Base-by-base conservation (phyloP, 2,888 invertebrate genomes). In the Belgica antarctica region DNA sequence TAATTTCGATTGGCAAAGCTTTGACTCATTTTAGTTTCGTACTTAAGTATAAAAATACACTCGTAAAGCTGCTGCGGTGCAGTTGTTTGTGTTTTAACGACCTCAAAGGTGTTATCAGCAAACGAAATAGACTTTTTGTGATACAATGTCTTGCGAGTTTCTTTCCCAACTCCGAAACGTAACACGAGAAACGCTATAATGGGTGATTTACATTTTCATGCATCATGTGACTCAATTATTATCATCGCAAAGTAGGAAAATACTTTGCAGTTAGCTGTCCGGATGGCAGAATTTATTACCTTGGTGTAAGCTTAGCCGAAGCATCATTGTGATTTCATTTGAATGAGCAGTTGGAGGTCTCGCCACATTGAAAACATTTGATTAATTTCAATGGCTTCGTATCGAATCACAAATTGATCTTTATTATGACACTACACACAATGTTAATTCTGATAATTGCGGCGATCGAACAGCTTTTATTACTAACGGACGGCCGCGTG, bases 91-190 rank as follows among this genome's bases (percentile, higher is more conserved):
- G 41, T 41, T 12, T 41, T 41, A n/a, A 41, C 22, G 52, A 52
- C 52, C 52, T 52, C 52, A 41, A 41, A 41, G 41, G 19, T 52
- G 19, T 52, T 52, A 52, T 52, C 52, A 52, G 52, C 52, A 17
- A 22, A 52, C 52, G 22, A 52, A 41, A 52, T 52, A 22, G 52
- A 52, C n/a, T n/a, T 12, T 22, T 52, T 52, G 52, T 17, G 52
- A 8, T 52, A 52, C 52, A 52, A 19, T 52, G 17, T 52, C 52
- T 8, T 52, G 22, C 22, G 17, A 52, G 17, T 52, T 52, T 12
- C 52, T 52, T 17, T 22, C 52, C 22, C 12, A 5, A 4, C 3
- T 52, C 52, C n/a, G n/a, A n/a, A n/a, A n/a, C n/a, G n/a, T n/a
- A n/a, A 15, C 41, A 41, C 41, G 41, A 41, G 41, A 15, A 41